Evolutionary conservation across 2,113 vertebrate genomes (phyloP).

Genomic region (Ciconia boyciana): DNA sequence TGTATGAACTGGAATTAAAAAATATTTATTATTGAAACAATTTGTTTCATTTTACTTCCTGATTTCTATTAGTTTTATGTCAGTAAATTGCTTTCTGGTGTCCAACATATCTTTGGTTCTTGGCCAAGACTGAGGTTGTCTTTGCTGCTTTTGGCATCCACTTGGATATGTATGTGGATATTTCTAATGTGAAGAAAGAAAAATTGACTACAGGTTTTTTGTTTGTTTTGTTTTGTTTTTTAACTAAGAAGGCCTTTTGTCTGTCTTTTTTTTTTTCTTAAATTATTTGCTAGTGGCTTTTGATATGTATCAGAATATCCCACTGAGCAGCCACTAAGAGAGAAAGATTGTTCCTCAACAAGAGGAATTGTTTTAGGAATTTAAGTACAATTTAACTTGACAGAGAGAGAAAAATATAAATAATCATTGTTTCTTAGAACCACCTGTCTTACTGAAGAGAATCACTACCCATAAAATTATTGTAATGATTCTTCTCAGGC

Average conservation of each 20-base stretch:
- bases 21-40: background rate
- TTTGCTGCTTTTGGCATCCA: background rate
- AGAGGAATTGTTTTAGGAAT: conserved; percentile 4
- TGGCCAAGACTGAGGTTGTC: background rate
- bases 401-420: background rate
- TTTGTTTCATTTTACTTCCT: background rate
- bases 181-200: background rate
- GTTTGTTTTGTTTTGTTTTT: background rate
- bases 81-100: background rate
- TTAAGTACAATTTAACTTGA: background rate
- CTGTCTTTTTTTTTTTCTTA: too few relatives aligned
- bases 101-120: background rate
- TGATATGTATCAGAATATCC: background rate
- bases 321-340: background rate
- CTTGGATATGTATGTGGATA: background rate
- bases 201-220: background rate
- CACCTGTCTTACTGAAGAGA: background rate
- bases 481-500: background rate
- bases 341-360: background rate
- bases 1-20: background rate
- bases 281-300: background rate
- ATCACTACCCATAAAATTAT: background rate
- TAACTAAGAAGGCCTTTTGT: background rate
- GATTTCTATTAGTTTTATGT: background rate
- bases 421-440: background rate